phyloP scores from a whole-genome alignment of 2,797 vertebrate genomes.

The Megaceryle alcyon region DNA sequence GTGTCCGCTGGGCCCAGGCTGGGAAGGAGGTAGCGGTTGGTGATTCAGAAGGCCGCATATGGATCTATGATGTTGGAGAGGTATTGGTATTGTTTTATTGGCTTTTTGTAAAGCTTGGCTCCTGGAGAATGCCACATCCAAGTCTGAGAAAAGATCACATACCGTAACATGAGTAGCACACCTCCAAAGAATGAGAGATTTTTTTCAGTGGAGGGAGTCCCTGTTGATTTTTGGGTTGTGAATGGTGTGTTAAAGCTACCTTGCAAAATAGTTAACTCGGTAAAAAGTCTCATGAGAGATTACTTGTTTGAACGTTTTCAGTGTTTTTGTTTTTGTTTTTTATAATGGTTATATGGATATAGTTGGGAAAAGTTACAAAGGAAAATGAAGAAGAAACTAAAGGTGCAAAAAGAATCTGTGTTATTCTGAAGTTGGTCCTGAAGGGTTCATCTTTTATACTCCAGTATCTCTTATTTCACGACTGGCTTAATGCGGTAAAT shows the following conservation, averaged over 20 bases:
- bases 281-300: neutral
- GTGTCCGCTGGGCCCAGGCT: constrained; percentile 93
- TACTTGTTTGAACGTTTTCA: neutral
- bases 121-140: neutral
- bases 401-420: neutral
- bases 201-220: neutral
- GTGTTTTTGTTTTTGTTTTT: neutral
- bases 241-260: neutral
- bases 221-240: neutral
- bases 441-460: neutral
- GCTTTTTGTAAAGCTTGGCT: neutral
- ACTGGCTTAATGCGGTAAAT: neutral
- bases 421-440: neutral
- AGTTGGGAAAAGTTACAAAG: neutral
- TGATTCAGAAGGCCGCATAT: constrained; percentile 95
- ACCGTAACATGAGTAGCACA: neutral
- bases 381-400: neutral
- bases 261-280: neutral
- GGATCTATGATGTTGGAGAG: constrained; percentile 98
- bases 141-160: neutral
- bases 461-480: neutral
- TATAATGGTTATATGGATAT: neutral
- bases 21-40: constrained; percentile 97
- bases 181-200: neutral
- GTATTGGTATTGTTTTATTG: constrained; percentile 69